Evolutionary conservation across 2,888 invertebrate genomes (phyloP).

Genomic region (Amblyjoppa proteus): DNA sequence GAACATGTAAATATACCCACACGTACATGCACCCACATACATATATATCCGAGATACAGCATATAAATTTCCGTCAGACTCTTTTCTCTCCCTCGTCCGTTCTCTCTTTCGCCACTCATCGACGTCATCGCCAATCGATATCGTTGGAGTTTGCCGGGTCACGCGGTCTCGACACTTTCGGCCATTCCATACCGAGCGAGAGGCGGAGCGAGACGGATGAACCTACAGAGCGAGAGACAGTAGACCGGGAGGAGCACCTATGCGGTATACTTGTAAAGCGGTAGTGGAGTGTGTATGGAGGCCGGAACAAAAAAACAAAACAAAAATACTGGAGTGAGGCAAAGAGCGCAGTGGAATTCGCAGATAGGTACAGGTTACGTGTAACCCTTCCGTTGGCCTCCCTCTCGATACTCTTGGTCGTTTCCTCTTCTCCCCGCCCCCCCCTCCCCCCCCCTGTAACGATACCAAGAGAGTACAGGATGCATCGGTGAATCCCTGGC

Average conservation of each 20-base stretch:
- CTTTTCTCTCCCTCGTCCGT: constrained; percentile 30
- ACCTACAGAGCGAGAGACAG: constrained; percentile 27
- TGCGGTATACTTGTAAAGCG: constrained; percentile 40
- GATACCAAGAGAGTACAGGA: constrained; percentile 41
- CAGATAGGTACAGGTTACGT: constrained; percentile 50
- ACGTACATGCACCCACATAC: neutral
- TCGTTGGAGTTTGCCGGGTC: constrained; percentile 67
- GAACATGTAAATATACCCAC: neutral
- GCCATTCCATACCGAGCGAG: constrained; percentile 52
- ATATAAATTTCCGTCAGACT: neutral
- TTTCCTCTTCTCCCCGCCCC: neutral
- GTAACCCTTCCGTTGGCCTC: constrained; percentile 5
- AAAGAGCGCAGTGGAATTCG: constrained; percentile 46
- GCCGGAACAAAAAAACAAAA: neutral
- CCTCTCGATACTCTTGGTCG: constrained; percentile 15
- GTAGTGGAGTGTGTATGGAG: neutral
- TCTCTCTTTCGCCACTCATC: constrained; percentile 60
- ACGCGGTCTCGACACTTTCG: constrained; percentile 69
- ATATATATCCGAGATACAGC: neutral
- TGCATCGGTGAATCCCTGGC: constrained; percentile 62
- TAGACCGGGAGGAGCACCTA: constrained; percentile 28
- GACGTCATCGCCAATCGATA: constrained; percentile 68
- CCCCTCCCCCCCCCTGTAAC: neutral
- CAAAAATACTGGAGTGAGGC: neutral
- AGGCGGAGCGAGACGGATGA: constrained; percentile 47